Base-by-base conservation (phyloP, 2,797 vertebrate species). In the Cossypha niveicapilla region DNA sequence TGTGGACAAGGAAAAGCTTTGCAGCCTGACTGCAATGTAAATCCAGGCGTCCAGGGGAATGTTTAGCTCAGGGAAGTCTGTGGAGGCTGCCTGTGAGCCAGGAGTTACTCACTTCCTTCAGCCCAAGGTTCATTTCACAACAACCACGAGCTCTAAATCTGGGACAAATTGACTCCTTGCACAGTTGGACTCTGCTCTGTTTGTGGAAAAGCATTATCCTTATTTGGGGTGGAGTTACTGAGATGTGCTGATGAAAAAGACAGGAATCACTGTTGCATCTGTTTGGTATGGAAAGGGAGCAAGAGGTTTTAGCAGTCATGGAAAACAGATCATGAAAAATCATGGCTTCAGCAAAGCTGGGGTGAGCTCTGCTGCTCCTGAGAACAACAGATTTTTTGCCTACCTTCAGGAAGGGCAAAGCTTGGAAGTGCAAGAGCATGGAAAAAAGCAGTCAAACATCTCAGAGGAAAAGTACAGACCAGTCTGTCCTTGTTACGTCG, bases 61-160 rank as follows among this genome's bases (percentile, higher is more conserved):
- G 73, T 57, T 75, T 71, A 53, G 27, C n/a, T 67, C 1, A 1
- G 72, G 77, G 53, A 93, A 61, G 39, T 90, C 78, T 88, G 80
- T 47, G 67, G 77, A 88, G 74, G 70, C 77, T 88, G 82, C 57
- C 39, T 86, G 53, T 34, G 53, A 67, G 88, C 77, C 90, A 80
- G 77, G 77, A 75, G 81, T 96, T 95, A 94, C 80, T 96, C 80
- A 96, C 86, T 96, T 95, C 94, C 95, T 94, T 63, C 21, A 0
- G 50, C 80, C 67, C 88, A 89, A 94, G 90, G 86, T 83, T 92
- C 54, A 35, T 85, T 92, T 91, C 84, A 82, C 77, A 88, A 44
- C 67, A 42, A 28, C 58, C 42, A 45, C 53, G 48, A 65, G 37
- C 42, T 76, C 81, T 89, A 68, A 92, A 85, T 94, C 56, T 87